Base-by-base conservation (phyloP, 2,888 invertebrate genomes). In the Cremastinae sp. region DNA sequence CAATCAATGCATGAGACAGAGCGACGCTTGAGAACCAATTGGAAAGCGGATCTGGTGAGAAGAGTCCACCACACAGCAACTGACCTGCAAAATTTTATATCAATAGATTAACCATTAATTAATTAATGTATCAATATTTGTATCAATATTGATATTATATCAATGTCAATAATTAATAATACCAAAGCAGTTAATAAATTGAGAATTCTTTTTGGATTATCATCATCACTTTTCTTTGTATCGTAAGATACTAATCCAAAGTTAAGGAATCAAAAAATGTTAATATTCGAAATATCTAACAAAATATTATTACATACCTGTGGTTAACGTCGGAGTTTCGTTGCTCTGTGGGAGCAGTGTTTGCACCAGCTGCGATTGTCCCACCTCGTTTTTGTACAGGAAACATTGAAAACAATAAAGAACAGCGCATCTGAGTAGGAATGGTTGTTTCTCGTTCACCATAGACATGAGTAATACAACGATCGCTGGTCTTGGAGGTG, bases 401-500 rank as follows among this genome's bases (percentile, higher is more conserved):
- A 96, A 99, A 88, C 97, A 98, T 91, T 99, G 95, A 90, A 99
- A 98, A 89, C 98, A 98, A 90, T 99, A 99, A 0, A 99, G 93
- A 1, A 99, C 98, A 0, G 99, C 96, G 88, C 97, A 97, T 77
- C 99, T 94, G 84, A 96, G 90, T 0, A 91, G 91, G 87, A 99
- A 96, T 0, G 98, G 96, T 88, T 99, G 99, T 86, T 98, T 98
- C 88, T 99, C 99, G 89, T 98, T 98, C 4, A 98, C 97, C 98
- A 99, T 98, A 0, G 98, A 98, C 96, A 98, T 97, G 7, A 99
- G 91, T 5, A 99, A 91, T 49, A 99, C 96, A 0, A 99, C 96
- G 64, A 99, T 94, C 0, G 97, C 97, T 0, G 98, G 97, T 69
- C 98, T 93, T 1, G 98, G 98, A 3, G 98, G 98, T 82, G 93